Conservation (phyloP, 2,113 vertebrate genomes). For the Sterrhoptilus dennistouni region DNA sequence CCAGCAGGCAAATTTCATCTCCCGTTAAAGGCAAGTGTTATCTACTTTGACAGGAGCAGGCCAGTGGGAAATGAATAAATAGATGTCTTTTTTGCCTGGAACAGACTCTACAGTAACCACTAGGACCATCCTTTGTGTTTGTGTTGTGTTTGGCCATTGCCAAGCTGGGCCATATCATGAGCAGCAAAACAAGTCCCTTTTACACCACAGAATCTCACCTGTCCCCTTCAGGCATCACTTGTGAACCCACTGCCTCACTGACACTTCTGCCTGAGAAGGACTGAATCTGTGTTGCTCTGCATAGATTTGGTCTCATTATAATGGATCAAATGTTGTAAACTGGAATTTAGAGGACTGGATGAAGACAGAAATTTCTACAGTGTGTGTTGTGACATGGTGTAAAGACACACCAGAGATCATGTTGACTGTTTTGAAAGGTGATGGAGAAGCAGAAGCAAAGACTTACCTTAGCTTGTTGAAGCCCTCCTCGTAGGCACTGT, state of each 20-base stretch:
- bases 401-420: background rate
- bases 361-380: background rate
- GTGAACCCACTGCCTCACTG: background rate
- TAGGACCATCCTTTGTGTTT: background rate
- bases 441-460: background rate
- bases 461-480: accelerated
- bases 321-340: background rate
- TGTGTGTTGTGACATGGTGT: accelerated
- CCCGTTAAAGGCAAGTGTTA: background rate
- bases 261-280: background rate
- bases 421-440: background rate
- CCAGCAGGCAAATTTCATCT: slow-evolving; percentile 32
- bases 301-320: background rate
- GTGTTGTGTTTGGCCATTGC: background rate
- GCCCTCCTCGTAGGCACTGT: accelerated
- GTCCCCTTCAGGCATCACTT: background rate
- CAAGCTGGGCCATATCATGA: background rate
- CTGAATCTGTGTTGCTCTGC: background rate
- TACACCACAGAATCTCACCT: background rate
- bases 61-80: background rate
- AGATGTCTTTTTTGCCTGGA: background rate
- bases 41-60: slow-evolving; percentile 35
- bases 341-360: background rate
- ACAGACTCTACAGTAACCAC: background rate
- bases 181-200: background rate